phyloP scores from a whole-genome alignment of 2,888 invertebrate genomes.

The Idaea dimidiata region DNA sequence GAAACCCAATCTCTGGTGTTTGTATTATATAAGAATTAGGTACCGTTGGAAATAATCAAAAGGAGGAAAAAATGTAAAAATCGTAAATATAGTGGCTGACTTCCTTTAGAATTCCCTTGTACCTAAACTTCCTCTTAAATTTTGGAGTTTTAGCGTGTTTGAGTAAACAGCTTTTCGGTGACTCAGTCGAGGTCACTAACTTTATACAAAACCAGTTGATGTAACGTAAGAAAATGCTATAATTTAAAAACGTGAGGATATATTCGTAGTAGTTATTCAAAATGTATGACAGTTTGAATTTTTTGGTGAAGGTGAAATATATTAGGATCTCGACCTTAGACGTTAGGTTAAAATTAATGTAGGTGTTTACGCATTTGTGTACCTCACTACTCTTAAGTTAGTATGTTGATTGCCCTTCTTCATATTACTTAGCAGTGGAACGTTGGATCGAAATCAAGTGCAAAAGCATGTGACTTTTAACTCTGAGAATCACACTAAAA shows the following conservation, averaged over 20 bases:
- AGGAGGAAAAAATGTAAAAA: slow-evolving; percentile 14
- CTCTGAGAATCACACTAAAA: too few relatives aligned
- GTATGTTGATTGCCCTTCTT: background rate
- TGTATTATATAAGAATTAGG: too few relatives aligned
- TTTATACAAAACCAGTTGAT: slow-evolving; percentile 55
- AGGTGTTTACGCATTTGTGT: background rate
- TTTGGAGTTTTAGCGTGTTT: slow-evolving; percentile 17
- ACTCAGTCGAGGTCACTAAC: slow-evolving; percentile 66
- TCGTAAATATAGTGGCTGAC: slow-evolving; percentile 4
- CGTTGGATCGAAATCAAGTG: background rate
- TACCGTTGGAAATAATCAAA: too few relatives aligned
- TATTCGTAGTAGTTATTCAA: slow-evolving; percentile 40
- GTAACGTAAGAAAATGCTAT: slow-evolving; percentile 43
- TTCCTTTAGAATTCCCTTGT: background rate
- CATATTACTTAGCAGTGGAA: background rate
- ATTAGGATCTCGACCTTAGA: background rate
- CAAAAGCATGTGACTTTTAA: too few relatives aligned
- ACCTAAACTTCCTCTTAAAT: slow-evolving; percentile 3
- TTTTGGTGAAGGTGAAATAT: slow-evolving; percentile 16
- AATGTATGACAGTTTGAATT: slow-evolving; percentile 47
- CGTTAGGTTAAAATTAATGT: slow-evolving; percentile 1
- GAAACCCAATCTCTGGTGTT: too few relatives aligned
- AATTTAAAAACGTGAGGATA: slow-evolving; percentile 41
- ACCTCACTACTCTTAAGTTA: background rate
- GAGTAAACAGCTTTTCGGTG: slow-evolving; percentile 54